Conservation (phyloP, 2,888 invertebrate genomes). For the Hoplodrina blanda region DNA sequence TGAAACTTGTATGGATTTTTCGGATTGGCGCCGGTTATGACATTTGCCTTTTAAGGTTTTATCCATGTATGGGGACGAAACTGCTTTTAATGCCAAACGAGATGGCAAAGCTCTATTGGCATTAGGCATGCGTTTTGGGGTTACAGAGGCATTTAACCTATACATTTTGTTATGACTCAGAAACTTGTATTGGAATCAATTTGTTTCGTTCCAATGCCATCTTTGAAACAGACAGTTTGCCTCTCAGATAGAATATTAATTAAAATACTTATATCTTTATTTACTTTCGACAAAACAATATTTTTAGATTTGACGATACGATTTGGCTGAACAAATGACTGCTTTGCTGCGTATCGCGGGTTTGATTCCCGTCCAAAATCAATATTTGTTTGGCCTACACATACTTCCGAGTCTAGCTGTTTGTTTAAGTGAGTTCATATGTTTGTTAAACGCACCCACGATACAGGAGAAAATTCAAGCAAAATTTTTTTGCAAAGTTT, state of each 20-base stretch:
- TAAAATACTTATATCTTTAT: too few species aligned
- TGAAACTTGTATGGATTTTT: conserved; percentile 22
- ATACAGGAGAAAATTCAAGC: too few species aligned
- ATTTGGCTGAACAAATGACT: too few species aligned
- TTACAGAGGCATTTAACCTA: conserved; percentile 14
- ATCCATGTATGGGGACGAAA: conserved; percentile 10
- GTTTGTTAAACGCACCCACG: too few species aligned
- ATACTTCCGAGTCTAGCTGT: too few species aligned
- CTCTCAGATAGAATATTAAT: background rate
- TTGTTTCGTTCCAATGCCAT: background rate
- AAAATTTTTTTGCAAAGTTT: too few species aligned
- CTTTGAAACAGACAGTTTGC: background rate
- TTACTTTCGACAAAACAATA: too few species aligned
- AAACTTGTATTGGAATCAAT: background rate
- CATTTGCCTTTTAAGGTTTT: conserved; percentile 26
- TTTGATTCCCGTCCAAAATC: too few species aligned
- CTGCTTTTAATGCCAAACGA: conserved; percentile 1
- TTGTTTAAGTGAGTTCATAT: too few species aligned
- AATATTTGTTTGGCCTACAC: too few species aligned
- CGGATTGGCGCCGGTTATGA: conserved; percentile 33
- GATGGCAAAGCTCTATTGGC: background rate
- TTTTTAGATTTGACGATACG: too few species aligned
- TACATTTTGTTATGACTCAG: background rate
- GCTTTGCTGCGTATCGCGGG: too few species aligned
- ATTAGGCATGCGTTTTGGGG: conserved; percentile 19